A percentile compares a stretch with the other conserved stretches of the same genome.
Conservation (phyloP, 92 coral and sea anemone species). For the Phenganax stokvisi region DNA sequence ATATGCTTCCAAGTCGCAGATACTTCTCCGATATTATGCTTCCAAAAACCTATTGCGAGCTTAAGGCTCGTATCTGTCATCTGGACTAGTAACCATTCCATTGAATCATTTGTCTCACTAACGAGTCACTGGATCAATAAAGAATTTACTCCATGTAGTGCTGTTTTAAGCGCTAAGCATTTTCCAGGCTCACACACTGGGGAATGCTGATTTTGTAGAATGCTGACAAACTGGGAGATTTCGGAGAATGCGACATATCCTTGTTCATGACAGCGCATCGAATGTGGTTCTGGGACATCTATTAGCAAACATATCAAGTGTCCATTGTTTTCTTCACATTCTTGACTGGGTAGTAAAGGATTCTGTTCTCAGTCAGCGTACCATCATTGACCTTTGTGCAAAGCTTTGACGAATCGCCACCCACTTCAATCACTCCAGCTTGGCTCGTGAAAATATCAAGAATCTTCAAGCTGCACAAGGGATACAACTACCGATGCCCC, state of each 20-base stretch:
- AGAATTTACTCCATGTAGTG: conserved; percentile 14
- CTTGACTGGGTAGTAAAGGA: conserved; percentile 32
- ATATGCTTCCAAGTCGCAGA: conserved; percentile 33
- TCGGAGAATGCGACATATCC: conserved; percentile 27
- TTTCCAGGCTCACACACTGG: conserved; percentile 37
- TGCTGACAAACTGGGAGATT: conserved; percentile 30
- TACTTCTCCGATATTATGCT: conserved; percentile 28
- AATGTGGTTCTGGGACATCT: conserved; percentile 31
- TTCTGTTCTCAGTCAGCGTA: conserved; percentile 28
- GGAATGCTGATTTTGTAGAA: conserved; percentile 5
- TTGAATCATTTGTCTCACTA: conserved; percentile 28
- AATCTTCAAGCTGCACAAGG: conserved; percentile 39
- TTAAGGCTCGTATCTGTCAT: conserved; percentile 41
- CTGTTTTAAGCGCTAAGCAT: conserved; percentile 32
- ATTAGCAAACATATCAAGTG: conserved; percentile 24
- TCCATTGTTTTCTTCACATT: conserved; percentile 29
- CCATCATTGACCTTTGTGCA: conserved; percentile 38
- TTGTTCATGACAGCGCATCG: conserved; percentile 32
- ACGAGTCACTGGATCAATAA: conserved; percentile 32
- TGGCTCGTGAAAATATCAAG: conserved; percentile 31
- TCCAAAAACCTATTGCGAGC: conserved; percentile 10
- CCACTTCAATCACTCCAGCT: conserved; percentile 30
- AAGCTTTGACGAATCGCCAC: conserved; percentile 33
- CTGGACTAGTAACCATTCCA: conserved; percentile 37
- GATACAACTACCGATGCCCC: conserved; percentile 14